Percentiles rank a stretch among this genome's conserved stretches.
Conservation (phyloP, 2,113 vertebrate species). For the Leucopsar rothschildi region DNA sequence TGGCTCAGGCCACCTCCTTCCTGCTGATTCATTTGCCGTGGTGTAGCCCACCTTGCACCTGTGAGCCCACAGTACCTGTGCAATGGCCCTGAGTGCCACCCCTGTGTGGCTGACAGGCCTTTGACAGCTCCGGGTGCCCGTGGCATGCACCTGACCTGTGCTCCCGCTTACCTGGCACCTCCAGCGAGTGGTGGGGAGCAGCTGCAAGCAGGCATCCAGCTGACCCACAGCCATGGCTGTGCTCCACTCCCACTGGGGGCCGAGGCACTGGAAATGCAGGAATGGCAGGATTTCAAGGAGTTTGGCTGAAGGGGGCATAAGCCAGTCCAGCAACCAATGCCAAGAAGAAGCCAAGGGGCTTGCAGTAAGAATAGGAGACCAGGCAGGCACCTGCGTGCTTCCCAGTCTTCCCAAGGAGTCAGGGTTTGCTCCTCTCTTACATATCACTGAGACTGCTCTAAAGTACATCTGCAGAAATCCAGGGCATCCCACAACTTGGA, state of each 20-base stretch:
- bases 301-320: neutral
- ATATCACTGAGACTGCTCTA: neutral
- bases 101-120: rapidly evolving
- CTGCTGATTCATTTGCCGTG: neutral
- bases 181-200: rapidly evolving
- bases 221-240: neutral
- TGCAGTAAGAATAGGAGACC: neutral
- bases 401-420: neutral
- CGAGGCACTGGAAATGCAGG: neutral
- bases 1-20: neutral
- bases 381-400: neutral
- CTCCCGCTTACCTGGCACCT: neutral
- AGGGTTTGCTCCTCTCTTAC: neutral
- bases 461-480: neutral
- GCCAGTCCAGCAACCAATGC: neutral
- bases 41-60: neutral
- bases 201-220: neutral
- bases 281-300: constrained; percentile 7
- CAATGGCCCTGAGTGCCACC: neutral
- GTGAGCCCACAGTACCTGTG: rapidly evolving
- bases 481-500: neutral
- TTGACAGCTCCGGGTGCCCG: rapidly evolving
- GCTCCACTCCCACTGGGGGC: neutral
- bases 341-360: neutral
- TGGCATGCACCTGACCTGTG: neutral